Conservation (phyloP, 2,888 invertebrate species). For the Horisme vitalbata region DNA sequence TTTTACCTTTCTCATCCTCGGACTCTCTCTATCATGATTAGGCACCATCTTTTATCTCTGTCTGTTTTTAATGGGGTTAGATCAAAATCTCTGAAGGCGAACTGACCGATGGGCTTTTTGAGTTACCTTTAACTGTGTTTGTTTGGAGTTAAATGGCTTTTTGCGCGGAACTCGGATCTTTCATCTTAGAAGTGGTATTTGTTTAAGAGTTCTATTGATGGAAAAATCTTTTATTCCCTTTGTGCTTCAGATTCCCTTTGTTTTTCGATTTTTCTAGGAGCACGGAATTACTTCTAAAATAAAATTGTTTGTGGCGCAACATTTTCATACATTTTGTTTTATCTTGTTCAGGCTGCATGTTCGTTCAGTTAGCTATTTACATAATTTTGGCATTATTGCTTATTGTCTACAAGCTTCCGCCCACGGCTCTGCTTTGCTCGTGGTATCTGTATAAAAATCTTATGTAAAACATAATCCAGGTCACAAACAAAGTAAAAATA, state of each 20-base stretch:
- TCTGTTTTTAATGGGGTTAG: conserved; percentile 3
- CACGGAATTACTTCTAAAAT: too few relatives aligned
- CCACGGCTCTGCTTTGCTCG: too few relatives aligned
- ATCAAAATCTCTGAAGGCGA: background rate
- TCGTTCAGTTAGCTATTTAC: too few relatives aligned
- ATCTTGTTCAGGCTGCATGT: too few relatives aligned
- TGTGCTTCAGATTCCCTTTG: background rate
- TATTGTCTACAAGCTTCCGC: too few relatives aligned
- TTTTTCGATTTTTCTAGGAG: background rate
- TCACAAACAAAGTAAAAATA: too few relatives aligned
- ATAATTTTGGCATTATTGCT: too few relatives aligned
- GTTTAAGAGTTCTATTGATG: conserved; percentile 1
- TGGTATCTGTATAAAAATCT: too few relatives aligned
- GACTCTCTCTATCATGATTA: background rate
- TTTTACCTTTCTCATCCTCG: background rate
- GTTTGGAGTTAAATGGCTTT: conserved; percentile 13
- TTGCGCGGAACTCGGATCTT: conserved; percentile 6
- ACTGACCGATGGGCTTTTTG: conserved; percentile 5
- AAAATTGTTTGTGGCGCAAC: too few relatives aligned
- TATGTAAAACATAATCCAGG: too few relatives aligned
- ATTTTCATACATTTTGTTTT: too few relatives aligned
- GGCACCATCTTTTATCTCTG: background rate
- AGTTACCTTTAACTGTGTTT: conserved; percentile 13
- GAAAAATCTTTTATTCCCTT: conserved; percentile 12
- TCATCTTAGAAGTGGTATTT: conserved; percentile 7